A percentile compares a stretch with the other conserved stretches of the same genome.
These are phyloP conservation scores for Dinomys branickii DNA, from an alignment of 2,113 vertebrate species.

Conservation along the genomic window DNA sequence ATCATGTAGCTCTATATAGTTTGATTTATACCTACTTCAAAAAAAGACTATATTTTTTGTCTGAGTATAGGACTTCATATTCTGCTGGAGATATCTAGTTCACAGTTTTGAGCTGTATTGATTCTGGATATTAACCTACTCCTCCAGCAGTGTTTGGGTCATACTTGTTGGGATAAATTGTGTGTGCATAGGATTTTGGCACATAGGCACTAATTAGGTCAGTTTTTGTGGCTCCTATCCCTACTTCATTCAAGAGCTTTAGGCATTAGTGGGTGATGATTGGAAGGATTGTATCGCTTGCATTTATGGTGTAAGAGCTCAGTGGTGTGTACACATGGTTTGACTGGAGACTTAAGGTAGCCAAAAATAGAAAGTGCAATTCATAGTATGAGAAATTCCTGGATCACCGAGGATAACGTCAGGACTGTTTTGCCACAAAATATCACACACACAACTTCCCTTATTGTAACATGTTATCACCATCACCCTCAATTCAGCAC, in stretches of 20 bases:
- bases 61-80: not conserved
- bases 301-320: not conserved
- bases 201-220: not conserved
- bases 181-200: not conserved
- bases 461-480: not conserved
- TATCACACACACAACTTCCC: not conserved
- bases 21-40: conserved; percentile 32
- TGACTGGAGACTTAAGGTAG: not conserved
- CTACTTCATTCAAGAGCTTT: not conserved
- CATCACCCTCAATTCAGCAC: not conserved
- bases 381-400: not conserved
- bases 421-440: not conserved
- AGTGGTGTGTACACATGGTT: not conserved
- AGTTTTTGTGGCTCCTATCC: not conserved
- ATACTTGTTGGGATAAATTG: not conserved
- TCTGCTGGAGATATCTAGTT: not conserved
- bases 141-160: not conserved
- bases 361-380: not conserved
- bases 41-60: not conserved
- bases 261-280: not conserved
- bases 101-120: not conserved
- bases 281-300: not conserved
- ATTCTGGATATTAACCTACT: not conserved
- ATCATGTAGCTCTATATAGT: not conserved
- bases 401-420: not conserved